Evolutionary conservation across 2,113 vertebrate species (phyloP).

Genomic region (Atractosteus spatula): DNA sequence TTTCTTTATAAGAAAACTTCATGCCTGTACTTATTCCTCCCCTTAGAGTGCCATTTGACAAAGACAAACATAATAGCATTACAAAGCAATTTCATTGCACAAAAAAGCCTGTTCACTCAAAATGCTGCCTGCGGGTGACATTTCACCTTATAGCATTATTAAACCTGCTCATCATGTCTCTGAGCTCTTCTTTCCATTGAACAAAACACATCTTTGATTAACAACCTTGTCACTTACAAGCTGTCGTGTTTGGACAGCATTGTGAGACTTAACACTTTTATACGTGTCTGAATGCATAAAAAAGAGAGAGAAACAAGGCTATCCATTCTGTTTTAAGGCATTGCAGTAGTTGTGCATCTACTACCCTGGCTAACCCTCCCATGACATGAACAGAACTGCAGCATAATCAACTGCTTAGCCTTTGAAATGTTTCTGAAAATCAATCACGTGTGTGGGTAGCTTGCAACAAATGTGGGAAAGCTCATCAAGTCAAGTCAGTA

Average conservation of each 20-base stretch:
- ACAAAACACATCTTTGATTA: slow-evolving; percentile 41
- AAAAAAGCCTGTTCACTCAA: slow-evolving; percentile 38
- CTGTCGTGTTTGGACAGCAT: background rate
- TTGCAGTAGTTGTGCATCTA: too few species aligned
- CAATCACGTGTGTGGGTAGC: slow-evolving; percentile 8
- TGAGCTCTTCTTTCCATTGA: slow-evolving; percentile 37
- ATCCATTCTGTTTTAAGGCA: too few species aligned
- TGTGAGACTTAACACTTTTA: background rate
- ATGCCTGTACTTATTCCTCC: slow-evolving; percentile 58
- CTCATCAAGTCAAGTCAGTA: background rate
- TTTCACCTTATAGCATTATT: slow-evolving; percentile 59
- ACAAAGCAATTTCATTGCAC: slow-evolving; percentile 43
- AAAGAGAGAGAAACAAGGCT: too few species aligned
- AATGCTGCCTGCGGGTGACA: slow-evolving; percentile 58
- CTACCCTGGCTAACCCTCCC: background rate
- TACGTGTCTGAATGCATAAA: background rate
- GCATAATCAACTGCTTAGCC: background rate
- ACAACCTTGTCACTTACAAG: background rate
- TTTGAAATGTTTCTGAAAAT: background rate
- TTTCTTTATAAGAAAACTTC: slow-evolving; percentile 61
- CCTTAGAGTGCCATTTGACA: slow-evolving; percentile 49
- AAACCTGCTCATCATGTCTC: slow-evolving; percentile 59
- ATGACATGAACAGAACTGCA: background rate
- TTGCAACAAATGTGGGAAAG: slow-evolving; percentile 13
- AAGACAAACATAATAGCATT: slow-evolving; percentile 55